These are phyloP conservation scores for Drosophila obscura DNA, from an alignment of 1,140 invertebrate genomes.

Conservation along the genomic window DNA sequence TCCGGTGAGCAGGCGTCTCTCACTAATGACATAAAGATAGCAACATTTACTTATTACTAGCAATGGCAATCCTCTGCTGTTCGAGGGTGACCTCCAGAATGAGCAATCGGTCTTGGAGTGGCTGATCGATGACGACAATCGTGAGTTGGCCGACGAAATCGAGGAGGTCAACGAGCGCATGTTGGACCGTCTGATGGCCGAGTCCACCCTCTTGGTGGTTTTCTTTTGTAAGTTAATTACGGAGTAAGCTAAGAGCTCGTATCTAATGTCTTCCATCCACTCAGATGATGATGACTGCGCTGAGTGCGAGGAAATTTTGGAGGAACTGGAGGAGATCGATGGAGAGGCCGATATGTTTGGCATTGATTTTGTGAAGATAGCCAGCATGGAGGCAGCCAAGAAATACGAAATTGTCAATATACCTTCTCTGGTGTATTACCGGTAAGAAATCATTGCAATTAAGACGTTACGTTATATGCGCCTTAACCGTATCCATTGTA, in stretches of 20 bases:
- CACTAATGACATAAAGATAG: no score
- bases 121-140: slow-evolving; percentile 96
- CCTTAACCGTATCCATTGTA: slow-evolving; percentile 7
- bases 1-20: slow-evolving; percentile 84
- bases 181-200: slow-evolving; percentile 93
- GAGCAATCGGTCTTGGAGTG: slow-evolving; percentile 96
- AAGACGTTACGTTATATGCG: no score
- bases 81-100: slow-evolving; percentile 96
- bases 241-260: no score
- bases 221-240: slow-evolving; percentile 92
- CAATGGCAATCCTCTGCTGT: slow-evolving; percentile 96
- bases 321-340: slow-evolving; percentile 95
- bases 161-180: slow-evolving; percentile 96
- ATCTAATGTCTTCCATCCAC: slow-evolving; percentile 21
- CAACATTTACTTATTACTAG: slow-evolving; percentile 27
- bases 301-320: slow-evolving; percentile 94
- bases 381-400: slow-evolving; percentile 91
- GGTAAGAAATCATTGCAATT: slow-evolving; percentile 65
- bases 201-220: slow-evolving; percentile 94
- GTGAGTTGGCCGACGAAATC: slow-evolving; percentile 96
- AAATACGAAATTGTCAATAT: slow-evolving; percentile 92
- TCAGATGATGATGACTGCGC: slow-evolving; percentile 95
- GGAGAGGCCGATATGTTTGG: slow-evolving; percentile 96
- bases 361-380: slow-evolving; percentile 97
- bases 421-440: slow-evolving; percentile 95